Evolutionary conservation across 2,113 vertebrate species (phyloP).

Genomic region (Marcusenius ussheri): DNA sequence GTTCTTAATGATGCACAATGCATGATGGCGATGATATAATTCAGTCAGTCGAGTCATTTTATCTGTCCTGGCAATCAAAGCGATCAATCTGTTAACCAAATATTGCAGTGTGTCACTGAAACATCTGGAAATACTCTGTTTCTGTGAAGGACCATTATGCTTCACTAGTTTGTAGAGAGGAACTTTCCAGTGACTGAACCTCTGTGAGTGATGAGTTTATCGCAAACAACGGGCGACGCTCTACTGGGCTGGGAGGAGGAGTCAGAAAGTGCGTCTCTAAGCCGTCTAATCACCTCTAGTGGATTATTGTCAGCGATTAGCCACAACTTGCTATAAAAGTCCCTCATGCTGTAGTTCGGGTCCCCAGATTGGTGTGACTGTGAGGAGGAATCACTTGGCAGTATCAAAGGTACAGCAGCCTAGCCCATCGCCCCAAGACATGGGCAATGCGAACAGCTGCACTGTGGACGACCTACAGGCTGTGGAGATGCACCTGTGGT

Average conservation of each 20-base stretch:
- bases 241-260: background rate
- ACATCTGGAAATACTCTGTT: background rate
- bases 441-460: slow-evolving; percentile 71
- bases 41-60: background rate
- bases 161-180: background rate
- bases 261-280: background rate
- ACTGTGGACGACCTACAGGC: slow-evolving; percentile 80
- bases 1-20: background rate
- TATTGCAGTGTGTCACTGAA: background rate
- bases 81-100: background rate
- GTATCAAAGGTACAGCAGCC: background rate
- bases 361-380: slow-evolving; percentile 54
- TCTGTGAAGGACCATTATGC: background rate
- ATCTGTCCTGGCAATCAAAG: background rate
- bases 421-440: slow-evolving; percentile 28
- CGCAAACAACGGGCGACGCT: background rate
- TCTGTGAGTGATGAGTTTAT: too few species aligned
- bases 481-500: slow-evolving; percentile 87
- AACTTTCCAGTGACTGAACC: background rate
- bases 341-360: background rate
- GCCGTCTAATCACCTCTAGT: slow-evolving; percentile 30
- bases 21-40: background rate
- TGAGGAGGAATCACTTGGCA: slow-evolving; percentile 44
- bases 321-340: slow-evolving; percentile 48
- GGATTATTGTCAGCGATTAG: slow-evolving; percentile 55